Evolutionary conservation across 2,888 invertebrate genomes (phyloP).

Genomic region (Phrixothrix hirtus): DNA sequence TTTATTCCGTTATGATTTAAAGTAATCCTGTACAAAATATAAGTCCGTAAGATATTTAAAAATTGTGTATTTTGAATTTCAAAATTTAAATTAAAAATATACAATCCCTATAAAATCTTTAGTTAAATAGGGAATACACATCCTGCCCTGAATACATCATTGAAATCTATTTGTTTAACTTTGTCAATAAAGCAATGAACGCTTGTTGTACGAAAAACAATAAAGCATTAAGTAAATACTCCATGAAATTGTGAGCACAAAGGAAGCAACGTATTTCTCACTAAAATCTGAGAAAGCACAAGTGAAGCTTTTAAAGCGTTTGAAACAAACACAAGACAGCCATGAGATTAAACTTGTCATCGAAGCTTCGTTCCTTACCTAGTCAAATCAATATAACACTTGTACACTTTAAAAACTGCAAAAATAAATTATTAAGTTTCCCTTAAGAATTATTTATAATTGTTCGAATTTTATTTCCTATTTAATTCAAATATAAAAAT

Average conservation of each 20-base stretch:
- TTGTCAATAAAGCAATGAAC: neutral
- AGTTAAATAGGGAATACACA: too few species aligned
- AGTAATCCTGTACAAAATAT: too few species aligned
- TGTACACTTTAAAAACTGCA: slow-evolving; percentile 27
- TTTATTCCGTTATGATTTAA: too few species aligned
- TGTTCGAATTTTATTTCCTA: slow-evolving; percentile 1
- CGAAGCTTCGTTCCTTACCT: slow-evolving; percentile 31
- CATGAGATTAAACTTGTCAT: slow-evolving; percentile 37
- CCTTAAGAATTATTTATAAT: neutral
- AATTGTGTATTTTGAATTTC: too few species aligned
- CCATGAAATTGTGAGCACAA: slow-evolving; percentile 19
- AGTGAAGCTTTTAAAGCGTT: slow-evolving; percentile 21
- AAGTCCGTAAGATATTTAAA: too few species aligned
- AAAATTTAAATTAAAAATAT: too few species aligned
- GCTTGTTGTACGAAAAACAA: neutral
- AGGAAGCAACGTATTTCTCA: slow-evolving; percentile 13
- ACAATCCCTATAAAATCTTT: too few species aligned
- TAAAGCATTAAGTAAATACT: slow-evolving; percentile 9
- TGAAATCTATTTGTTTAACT: neutral
- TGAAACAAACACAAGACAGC: slow-evolving; percentile 26
- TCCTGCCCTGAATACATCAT: too few species aligned
- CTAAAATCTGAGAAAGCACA: slow-evolving; percentile 30
- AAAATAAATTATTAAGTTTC: neutral
- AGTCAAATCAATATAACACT: slow-evolving; percentile 37
- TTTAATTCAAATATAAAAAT: slow-evolving; percentile 9